Conservation (phyloP, 2,888 invertebrate species). For the Eupithecia subumbrata region DNA sequence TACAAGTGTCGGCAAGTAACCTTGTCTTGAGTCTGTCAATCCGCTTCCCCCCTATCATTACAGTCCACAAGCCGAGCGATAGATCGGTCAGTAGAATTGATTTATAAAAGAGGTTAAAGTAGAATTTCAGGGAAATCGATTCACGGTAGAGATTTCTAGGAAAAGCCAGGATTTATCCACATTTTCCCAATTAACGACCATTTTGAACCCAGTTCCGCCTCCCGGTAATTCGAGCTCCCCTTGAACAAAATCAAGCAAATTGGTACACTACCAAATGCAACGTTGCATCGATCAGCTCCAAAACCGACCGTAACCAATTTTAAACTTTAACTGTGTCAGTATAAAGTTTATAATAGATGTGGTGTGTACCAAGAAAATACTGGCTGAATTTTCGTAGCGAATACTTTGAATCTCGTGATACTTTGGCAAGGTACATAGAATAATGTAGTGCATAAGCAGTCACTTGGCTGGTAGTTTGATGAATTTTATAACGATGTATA, state of each 20-base stretch:
- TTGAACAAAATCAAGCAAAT: constrained; percentile 73
- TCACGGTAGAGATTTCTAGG: not conserved
- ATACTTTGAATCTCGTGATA: constrained; percentile 66
- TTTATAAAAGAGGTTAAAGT: not conserved
- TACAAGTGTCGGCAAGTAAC: no score
- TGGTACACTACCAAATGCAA: constrained; percentile 67
- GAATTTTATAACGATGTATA: constrained; percentile 60
- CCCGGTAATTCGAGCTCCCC: constrained; percentile 47
- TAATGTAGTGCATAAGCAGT: constrained; percentile 61
- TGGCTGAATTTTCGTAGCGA: constrained; percentile 62
- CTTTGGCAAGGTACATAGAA: constrained; percentile 64
- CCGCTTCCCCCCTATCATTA: no score
- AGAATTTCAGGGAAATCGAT: not conserved
- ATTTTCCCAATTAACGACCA: constrained; percentile 21
- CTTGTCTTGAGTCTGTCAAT: no score
- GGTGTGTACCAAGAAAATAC: constrained; percentile 50
- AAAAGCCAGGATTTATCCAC: constrained; percentile 2
- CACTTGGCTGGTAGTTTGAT: constrained; percentile 58
- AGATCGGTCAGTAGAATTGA: not conserved
- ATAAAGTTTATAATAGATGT: constrained; percentile 42
- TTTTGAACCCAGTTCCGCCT: constrained; percentile 39
- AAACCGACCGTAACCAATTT: constrained; percentile 35
- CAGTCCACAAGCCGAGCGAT: no score
- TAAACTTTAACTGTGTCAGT: constrained; percentile 38
- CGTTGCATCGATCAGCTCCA: constrained; percentile 62